Conservation (phyloP, 2,797 vertebrate species). For the Phalanger gymnotis region DNA sequence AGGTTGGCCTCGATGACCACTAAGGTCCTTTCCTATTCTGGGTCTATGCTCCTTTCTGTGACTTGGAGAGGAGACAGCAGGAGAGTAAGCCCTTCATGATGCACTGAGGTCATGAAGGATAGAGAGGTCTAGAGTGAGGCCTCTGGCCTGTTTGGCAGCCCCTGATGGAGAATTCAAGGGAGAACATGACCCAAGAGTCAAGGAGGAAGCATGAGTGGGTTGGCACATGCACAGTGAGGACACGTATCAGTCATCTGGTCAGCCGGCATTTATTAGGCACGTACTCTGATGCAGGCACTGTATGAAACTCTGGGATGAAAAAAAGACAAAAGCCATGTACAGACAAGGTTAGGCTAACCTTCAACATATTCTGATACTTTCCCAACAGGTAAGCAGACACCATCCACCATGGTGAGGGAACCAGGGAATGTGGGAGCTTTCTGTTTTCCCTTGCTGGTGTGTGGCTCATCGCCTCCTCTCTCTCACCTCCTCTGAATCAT, state of each 20-base stretch:
- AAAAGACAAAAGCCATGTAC: not conserved
- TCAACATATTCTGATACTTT: not conserved
- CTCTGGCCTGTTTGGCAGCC: not conserved
- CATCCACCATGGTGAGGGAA: not conserved
- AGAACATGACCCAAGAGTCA: not conserved
- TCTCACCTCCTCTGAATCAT: slow-evolving; percentile 19
- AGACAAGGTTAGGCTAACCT: not conserved
- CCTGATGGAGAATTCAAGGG: not conserved
- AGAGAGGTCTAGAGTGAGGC: not conserved
- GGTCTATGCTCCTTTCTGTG: not conserved
- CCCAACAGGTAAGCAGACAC: not conserved
- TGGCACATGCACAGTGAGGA: not conserved
- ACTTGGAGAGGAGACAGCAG: not conserved
- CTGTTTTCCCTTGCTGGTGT: not conserved
- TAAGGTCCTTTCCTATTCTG: too few species aligned
- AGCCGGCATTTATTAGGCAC: not conserved
- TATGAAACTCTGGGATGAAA: not conserved
- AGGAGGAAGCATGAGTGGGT: not conserved
- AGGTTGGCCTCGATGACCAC: too few species aligned
- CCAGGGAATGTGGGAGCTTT: not conserved
- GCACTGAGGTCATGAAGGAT: not conserved
- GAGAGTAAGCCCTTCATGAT: too few species aligned
- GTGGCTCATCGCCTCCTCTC: not conserved
- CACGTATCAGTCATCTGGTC: not conserved
- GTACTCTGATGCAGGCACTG: not conserved